phyloP scores from a whole-genome alignment of 2,113 vertebrate genomes.

The Cyanoliseus patagonus region DNA sequence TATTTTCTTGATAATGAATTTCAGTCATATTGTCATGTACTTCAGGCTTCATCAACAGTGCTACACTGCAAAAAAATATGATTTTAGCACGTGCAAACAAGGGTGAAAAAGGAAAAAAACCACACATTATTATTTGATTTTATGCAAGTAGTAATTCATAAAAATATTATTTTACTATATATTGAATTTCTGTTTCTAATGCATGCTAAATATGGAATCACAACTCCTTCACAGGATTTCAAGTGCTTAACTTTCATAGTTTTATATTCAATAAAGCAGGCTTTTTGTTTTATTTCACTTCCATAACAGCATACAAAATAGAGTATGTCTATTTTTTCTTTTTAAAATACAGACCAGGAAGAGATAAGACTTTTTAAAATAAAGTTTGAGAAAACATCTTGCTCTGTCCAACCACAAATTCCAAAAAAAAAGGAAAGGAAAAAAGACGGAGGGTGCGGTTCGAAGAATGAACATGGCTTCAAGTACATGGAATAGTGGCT shows the following conservation, averaged over 20 bases:
- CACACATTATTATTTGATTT: slow-evolving; percentile 72
- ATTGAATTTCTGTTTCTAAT: slow-evolving; percentile 50
- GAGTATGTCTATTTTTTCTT: neutral
- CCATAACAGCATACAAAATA: slow-evolving; percentile 17
- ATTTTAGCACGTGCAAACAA: slow-evolving; percentile 74
- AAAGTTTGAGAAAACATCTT: neutral
- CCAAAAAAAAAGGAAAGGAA: neutral
- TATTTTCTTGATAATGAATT: slow-evolving; percentile 79
- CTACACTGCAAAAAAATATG: slow-evolving; percentile 56
- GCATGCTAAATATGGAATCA: neutral
- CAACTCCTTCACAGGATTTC: slow-evolving; percentile 35
- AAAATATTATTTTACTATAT: slow-evolving; percentile 52
- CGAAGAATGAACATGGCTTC: neutral
- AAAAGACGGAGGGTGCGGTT: neutral
- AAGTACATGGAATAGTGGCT: neutral
- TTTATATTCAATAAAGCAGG: slow-evolving; percentile 42
- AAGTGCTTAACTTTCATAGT: slow-evolving; percentile 42
- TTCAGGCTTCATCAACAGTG: slow-evolving; percentile 73
- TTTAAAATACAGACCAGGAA: neutral
- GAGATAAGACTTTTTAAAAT: neutral
- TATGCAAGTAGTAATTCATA: slow-evolving; percentile 65
- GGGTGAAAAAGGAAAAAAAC: slow-evolving; percentile 42
- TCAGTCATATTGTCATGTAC: slow-evolving; percentile 65
- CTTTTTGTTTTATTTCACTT: slow-evolving; percentile 18
- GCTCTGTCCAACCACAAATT: neutral